Evolutionary conservation across 2,888 invertebrate genomes (phyloP).

Genomic region (Drosophila rubida): DNA sequence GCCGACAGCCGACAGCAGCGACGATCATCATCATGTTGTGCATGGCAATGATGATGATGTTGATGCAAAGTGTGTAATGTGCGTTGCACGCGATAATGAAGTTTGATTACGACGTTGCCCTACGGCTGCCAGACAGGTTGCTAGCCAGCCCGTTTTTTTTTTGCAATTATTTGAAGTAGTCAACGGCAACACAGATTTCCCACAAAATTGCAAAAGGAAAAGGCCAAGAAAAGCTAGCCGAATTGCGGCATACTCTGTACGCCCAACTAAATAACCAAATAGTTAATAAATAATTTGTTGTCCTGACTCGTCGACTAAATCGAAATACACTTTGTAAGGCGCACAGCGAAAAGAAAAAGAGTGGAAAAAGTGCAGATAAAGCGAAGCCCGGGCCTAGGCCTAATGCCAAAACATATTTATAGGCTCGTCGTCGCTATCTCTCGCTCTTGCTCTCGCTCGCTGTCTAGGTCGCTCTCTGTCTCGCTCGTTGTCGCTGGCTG

Average conservation of each 20-base stretch:
- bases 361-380: conserved; percentile 29
- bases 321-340: conserved; percentile 16
- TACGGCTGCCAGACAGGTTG: conserved; percentile 60
- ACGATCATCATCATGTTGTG: conserved; percentile 25
- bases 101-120: conserved; percentile 67
- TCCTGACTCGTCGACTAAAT: too few relatives aligned
- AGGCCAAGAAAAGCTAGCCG: conserved; percentile 8
- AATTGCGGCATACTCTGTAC: conserved; percentile 7
- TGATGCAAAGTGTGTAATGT: conserved; percentile 52
- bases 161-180: conserved; percentile 70
- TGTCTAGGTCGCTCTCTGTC: neutral
- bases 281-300: neutral
- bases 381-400: conserved; percentile 58
- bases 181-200: conserved; percentile 53
- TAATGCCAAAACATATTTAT: conserved; percentile 75
- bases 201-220: conserved; percentile 23
- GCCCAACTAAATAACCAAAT: neutral
- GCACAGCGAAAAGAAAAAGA: conserved; percentile 2
- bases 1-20: conserved; percentile 37
- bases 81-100: conserved; percentile 56
- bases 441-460: neutral
- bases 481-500: neutral
- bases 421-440: conserved; percentile 22
- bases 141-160: conserved; percentile 24
- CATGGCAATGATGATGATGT: conserved; percentile 25